phyloP scores from a whole-genome alignment of 2,113 vertebrate species.

The Cinclus mexicanus region DNA sequence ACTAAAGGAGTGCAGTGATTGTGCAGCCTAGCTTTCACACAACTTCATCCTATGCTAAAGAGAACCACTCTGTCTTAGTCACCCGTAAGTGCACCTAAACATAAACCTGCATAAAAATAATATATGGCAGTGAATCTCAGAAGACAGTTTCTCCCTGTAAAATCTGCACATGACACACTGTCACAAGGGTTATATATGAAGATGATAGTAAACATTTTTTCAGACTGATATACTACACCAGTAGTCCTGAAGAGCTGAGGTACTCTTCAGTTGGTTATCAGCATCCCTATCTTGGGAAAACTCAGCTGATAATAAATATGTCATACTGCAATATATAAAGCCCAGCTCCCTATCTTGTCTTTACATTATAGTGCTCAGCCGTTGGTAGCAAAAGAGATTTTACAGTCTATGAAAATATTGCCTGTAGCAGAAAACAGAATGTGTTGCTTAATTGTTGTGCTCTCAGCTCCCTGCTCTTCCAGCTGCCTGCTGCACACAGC shows the following conservation, averaged over 20 bases:
- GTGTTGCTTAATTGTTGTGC: neutral
- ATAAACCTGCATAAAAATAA: conserved; percentile 12
- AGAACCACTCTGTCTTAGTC: neutral
- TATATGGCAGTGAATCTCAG: neutral
- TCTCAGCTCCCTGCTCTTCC: neutral
- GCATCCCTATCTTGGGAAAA: neutral
- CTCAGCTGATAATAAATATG: neutral
- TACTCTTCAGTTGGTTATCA: conserved; percentile 1
- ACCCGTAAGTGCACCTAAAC: neutral
- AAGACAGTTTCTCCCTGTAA: conserved; percentile 8
- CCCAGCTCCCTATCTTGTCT: neutral
- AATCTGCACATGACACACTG: neutral
- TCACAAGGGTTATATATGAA: neutral
- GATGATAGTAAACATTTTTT: neutral
- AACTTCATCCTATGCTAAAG: neutral
- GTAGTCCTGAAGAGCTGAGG: neutral
- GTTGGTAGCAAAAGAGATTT: neutral
- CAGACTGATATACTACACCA: neutral
- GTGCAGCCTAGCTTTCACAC: neutral
- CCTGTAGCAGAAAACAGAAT: neutral
- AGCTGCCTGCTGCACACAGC: neutral
- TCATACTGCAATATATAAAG: neutral
- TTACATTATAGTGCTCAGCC: neutral
- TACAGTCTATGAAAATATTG: neutral
- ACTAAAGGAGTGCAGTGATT: neutral